Evolutionary conservation across 2,113 vertebrate genomes (phyloP), one percentile per base, ranked within the genome.

Genomic region (Ageneiosus marmoratus): DNA sequence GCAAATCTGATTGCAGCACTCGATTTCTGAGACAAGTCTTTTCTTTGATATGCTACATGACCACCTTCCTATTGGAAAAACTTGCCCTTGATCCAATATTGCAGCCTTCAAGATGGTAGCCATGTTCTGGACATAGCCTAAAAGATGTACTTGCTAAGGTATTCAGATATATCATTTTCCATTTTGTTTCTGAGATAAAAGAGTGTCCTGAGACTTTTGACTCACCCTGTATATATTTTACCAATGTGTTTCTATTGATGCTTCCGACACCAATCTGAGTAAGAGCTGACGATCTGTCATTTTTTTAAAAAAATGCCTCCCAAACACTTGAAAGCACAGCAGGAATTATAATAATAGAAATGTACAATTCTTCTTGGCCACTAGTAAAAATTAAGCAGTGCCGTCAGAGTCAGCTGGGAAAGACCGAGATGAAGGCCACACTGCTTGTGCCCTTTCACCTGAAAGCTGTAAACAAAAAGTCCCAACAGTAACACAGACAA

Each of bases 281-380:
- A 58, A 27, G 27, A 29, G 12, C 27, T 84, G 80, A 77, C 87
- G 87, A 78, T 82, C 86, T 83, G 87, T 89, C 67, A 70, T 87
- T 83, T 69, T 82, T 22, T 46, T 46, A 46, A 69, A 73, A 69
- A 75, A 81, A 87, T 79, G 72, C 60, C 56, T 69, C 80, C 80
- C 48, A 18, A 86, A 3, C 13, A 63, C 65, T 74, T 82, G 84
- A 89, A 85, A 84, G 22, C 84, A 86, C 75, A 84, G 72, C n/a
- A 73, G 44, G 84, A 87, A 91, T 89, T 87, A 77, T 83, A 82
- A 88, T 79, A 37, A 0, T 62, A 20, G 5, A 3, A 27, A 58
- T 32, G 13, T 69, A 62, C 46, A 79, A 16, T 27, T 29, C 65
- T 55, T 62, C 27, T 60, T 50, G 32, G 73, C 72, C 27, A n/a